phyloP scores from a whole-genome alignment of 2,888 invertebrate species.

The Drosophila limbata region DNA sequence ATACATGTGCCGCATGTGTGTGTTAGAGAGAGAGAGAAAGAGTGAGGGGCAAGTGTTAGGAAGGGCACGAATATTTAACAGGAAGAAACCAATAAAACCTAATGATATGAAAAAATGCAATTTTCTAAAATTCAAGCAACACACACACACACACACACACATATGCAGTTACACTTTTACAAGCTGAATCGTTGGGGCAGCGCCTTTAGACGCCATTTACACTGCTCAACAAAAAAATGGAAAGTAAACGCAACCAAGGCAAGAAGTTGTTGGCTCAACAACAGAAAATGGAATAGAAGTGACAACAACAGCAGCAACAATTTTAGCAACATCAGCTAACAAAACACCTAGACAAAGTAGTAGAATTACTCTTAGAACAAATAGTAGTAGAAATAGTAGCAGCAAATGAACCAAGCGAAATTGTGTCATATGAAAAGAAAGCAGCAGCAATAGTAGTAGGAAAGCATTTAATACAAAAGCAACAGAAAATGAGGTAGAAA shows the following conservation, averaged over 20 bases:
- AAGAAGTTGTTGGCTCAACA: constrained; percentile 1
- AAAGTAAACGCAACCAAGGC: neutral
- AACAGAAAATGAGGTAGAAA: no score
- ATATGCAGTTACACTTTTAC: constrained; percentile 34
- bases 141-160: constrained; percentile 41
- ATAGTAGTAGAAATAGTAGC: no score
- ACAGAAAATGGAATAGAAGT: neutral
- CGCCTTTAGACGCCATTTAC: constrained; percentile 51
- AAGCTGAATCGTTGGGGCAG: constrained; percentile 23
- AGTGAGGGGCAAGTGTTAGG: neutral
- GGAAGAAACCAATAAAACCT: constrained; percentile 85
- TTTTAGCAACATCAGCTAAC: neutral
- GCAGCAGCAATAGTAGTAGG: no score
- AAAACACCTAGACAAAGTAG: neutral
- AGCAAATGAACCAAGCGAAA: no score
- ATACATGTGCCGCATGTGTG: constrained; percentile 54
- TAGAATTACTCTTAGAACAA: neutral
- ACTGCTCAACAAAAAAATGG: constrained; percentile 31
- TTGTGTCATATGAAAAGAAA: no score
- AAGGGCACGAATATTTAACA: constrained; percentile 77
- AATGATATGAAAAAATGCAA: constrained; percentile 85
- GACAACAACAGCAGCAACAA: neutral
- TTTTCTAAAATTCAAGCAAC: constrained; percentile 75
- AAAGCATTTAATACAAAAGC: no score
- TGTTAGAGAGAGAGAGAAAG: neutral